Evolutionary conservation across 2,113 vertebrate genomes (phyloP).

Genomic region (Dicentrarchus labrax): DNA sequence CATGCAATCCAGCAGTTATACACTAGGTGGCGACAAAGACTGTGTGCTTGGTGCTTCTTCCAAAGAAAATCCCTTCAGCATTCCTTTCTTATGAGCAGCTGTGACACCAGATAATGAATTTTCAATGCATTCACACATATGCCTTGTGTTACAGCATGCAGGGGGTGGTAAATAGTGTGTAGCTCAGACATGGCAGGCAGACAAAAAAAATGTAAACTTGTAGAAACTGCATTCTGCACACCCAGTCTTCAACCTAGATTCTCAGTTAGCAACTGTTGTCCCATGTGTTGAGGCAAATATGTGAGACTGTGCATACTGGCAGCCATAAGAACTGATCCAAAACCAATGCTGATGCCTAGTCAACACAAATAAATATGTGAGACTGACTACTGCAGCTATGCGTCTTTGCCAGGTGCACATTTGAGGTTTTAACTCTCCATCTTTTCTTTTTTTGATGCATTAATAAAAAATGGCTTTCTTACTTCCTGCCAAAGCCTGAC

Average conservation of each 20-base stretch:
- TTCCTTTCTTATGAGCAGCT: constrained; percentile 66
- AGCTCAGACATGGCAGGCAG: constrained; percentile 16
- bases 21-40: constrained; percentile 68
- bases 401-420: constrained; percentile 29
- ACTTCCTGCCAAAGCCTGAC: constrained; percentile 52
- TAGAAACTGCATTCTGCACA: constrained; percentile 4
- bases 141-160: constrained; percentile 44
- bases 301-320: constrained; percentile 18
- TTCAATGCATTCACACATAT: constrained; percentile 70
- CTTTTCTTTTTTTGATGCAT: constrained; percentile 20
- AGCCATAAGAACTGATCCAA: constrained; percentile 14
- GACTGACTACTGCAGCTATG: constrained; percentile 28
- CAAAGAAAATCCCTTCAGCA: constrained; percentile 42
- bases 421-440: constrained; percentile 26
- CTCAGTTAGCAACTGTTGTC: constrained; percentile 42
- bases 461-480: constrained; percentile 32
- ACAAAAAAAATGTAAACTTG: constrained; percentile 5
- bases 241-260: neutral
- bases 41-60: neutral
- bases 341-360: constrained; percentile 23
- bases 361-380: constrained; percentile 40
- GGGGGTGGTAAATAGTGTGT: constrained; percentile 48
- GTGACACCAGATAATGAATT: constrained; percentile 73
- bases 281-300: constrained; percentile 46
- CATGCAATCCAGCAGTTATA: neutral